Base-by-base conservation (phyloP, 2,797 vertebrate species). In the Mormyrus proboscirostris region DNA sequence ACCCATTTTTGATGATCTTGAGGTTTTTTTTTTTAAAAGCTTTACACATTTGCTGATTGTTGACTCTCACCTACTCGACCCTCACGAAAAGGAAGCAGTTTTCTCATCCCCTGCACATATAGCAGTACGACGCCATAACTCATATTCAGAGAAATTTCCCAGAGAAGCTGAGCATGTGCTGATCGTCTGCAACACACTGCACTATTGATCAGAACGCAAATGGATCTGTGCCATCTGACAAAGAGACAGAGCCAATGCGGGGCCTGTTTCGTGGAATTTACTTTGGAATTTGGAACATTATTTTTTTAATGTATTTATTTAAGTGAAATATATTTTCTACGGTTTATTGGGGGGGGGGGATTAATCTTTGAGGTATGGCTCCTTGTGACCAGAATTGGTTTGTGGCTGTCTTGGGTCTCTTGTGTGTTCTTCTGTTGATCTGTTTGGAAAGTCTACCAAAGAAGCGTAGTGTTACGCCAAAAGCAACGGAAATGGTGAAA, bases 251-350 rank as follows among this genome's bases (percentile, higher is more conserved):
- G 22, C 12, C 4, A 4, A 22, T 19, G 29, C 29, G 12, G 51
- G 25, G 1, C 2, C 51, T 38, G 33, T 73, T 8, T 22, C 84
- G 3, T 65, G 59, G 59, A 65, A 65, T 38, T 53, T 53, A 14
- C 84, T 47, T 49, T 25, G n/a, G 49, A 49, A 85, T 49, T 85
- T 87, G 29, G 86, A 29, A 87, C 25, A 6, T 57, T 57, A 86
- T 86, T 86, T 86, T 86, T 33, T 55, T 16, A 41, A 86, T 57
- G 85, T 85, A 85, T 57, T 55, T 86, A 86, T 86, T 55, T 86
- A 57, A 50, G 29, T 57, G 51, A 19, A 86, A 57, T 55, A 55
- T 59, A 38, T 87, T 55, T 41, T 57, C 51, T 57, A 59, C 29
- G 19, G 53, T 87, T 57, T 44, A 49, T 49, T 82, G 41, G 5